Conservation (phyloP, 2,113 vertebrate species). For the Nanorana parkeri region DNA sequence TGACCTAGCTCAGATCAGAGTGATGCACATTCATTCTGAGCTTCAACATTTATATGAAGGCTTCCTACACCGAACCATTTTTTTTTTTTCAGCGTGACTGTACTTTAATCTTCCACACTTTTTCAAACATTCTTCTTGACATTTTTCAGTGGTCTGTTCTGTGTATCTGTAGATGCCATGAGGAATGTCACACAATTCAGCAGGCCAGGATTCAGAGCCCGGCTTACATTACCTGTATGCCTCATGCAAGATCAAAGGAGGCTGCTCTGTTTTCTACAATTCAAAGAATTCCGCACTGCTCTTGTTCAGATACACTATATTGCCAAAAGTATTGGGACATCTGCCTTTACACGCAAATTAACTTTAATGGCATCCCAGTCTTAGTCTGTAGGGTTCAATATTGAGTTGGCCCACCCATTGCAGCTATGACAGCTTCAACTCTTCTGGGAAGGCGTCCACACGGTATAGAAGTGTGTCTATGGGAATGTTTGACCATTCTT, state of each 20-base stretch:
- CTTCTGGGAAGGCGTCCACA: too few species aligned
- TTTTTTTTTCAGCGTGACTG: neutral
- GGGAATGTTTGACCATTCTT: too few species aligned
- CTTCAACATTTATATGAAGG: too few species aligned
- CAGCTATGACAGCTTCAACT: too few species aligned
- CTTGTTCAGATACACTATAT: neutral
- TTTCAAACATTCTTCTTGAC: conserved; percentile 5
- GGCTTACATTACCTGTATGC: conserved; percentile 30
- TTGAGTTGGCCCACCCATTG: too few species aligned
- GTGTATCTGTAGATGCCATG: conserved; percentile 6
- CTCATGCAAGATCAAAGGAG: conserved; percentile 10
- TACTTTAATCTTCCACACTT: neutral
- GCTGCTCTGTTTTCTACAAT: conserved; percentile 5
- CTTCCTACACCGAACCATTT: neutral
- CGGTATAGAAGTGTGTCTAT: too few species aligned
- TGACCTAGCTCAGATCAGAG: too few species aligned
- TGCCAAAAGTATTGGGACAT: too few species aligned
- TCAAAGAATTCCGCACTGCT: neutral
- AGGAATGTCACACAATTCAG: conserved; percentile 3
- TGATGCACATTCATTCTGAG: too few species aligned
- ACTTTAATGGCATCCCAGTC: too few species aligned
- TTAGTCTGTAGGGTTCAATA: too few species aligned
- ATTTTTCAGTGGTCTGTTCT: conserved; percentile 21
- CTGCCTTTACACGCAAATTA: too few species aligned
- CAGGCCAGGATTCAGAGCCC: neutral